Percentiles rank a stretch among this genome's conserved stretches.
Conservation (phyloP, 2,888 invertebrate species). For the Ornithoptera alexandrae region DNA sequence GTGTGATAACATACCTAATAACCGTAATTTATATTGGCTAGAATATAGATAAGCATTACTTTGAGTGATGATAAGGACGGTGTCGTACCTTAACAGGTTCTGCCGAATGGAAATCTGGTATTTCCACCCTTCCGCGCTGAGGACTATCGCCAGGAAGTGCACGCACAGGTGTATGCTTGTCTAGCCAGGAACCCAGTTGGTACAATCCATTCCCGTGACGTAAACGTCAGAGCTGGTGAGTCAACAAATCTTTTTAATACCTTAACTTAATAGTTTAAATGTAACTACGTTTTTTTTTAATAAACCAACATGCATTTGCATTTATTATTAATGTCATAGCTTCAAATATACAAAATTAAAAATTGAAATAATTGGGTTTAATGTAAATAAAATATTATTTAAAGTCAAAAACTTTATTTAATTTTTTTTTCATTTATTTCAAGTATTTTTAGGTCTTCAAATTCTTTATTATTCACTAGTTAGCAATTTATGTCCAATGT, state of each 20-base stretch:
- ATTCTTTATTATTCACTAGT: no score
- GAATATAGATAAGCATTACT: neutral
- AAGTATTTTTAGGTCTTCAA: no score
- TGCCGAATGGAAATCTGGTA: conserved; percentile 94
- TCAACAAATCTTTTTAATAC: conserved; percentile 28
- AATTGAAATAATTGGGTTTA: neutral
- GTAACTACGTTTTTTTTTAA: neutral
- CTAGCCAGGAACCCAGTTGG: conserved; percentile 94
- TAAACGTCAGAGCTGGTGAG: conserved; percentile 97
- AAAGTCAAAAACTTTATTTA: no score
- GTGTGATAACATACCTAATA: neutral
- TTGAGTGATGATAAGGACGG: neutral
- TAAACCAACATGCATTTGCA: conserved; percentile 12
- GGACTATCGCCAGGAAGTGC: conserved; percentile 95
- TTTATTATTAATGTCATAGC: neutral
- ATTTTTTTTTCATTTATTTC: no score
- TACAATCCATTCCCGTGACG: conserved; percentile 93
- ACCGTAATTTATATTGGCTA: neutral
- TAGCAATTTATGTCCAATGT: no score
- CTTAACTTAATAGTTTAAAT: neutral
- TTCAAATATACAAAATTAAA: neutral
- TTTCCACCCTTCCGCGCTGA: conserved; percentile 97
- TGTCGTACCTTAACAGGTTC: conserved; percentile 73
- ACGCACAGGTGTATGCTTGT: conserved; percentile 96
- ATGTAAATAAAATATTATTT: no score